Conservation (phyloP, 2,797 vertebrate genomes). For the Gambelia wislizenii region DNA sequence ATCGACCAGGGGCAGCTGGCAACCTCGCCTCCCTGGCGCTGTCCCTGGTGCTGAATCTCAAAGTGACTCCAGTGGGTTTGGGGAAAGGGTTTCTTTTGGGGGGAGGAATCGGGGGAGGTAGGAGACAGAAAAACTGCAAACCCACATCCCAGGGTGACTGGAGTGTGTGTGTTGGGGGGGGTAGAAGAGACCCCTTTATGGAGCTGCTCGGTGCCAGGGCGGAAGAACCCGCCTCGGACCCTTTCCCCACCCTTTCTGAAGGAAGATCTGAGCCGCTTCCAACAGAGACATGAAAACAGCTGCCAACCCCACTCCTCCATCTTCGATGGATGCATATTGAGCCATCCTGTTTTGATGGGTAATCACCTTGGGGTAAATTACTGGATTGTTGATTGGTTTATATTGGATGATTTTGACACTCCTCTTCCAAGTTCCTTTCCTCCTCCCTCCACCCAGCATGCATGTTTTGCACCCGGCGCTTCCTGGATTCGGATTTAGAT, state of each 20-base stretch:
- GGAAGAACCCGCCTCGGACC: fast-evolving
- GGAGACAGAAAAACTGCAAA: background rate
- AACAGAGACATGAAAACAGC: background rate
- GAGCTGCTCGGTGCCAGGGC: background rate
- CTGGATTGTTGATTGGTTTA: background rate
- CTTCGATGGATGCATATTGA: background rate
- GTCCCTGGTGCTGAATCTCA: background rate
- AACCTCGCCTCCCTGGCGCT: background rate
- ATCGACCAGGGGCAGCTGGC: background rate
- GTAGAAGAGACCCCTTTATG: background rate
- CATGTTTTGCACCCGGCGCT: background rate
- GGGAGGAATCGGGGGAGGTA: background rate
- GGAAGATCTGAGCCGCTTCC: background rate
- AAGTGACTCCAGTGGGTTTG: background rate
- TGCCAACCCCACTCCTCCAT: background rate
- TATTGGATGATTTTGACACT: background rate
- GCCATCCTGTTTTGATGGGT: background rate
- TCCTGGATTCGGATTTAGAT: no score
- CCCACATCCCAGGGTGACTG: no score
- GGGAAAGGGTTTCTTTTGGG: no score
- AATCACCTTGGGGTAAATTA: background rate
- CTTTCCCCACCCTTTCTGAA: background rate
- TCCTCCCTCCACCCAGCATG: no score
- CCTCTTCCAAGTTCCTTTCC: no score
- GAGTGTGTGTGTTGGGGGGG: background rate